Conservation (phyloP, 2,113 vertebrate species). For the Myodes glareolus region DNA sequence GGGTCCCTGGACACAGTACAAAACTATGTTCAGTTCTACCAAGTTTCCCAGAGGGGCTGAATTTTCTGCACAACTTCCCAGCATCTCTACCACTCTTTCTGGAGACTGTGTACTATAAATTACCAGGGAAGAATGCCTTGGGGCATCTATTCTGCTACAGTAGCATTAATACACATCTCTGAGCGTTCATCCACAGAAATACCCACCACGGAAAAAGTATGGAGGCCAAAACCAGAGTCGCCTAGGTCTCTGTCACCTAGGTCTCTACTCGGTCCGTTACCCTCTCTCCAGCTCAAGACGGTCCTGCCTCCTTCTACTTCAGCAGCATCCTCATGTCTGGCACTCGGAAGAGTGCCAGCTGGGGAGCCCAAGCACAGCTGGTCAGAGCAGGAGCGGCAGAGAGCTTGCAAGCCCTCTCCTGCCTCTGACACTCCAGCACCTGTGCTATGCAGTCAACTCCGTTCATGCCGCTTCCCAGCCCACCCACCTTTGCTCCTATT, state of each 20-base stretch:
- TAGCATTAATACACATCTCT: background rate
- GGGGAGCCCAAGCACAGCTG: background rate
- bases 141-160: background rate
- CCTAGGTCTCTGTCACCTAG: background rate
- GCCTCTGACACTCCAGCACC: background rate
- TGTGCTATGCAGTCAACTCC: background rate
- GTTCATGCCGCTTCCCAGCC: background rate
- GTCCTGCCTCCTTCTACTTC: background rate
- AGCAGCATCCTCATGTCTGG: too few species aligned
- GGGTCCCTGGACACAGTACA: background rate
- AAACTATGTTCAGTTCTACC: background rate
- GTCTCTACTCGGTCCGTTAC: background rate
- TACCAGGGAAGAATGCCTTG: background rate
- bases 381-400: background rate
- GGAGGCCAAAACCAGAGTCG: background rate
- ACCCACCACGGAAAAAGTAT: background rate
- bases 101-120: background rate
- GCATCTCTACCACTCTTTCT: background rate
- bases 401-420: background rate
- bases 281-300: background rate
- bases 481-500: constrained; percentile 59
- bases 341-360: background rate
- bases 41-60: background rate
- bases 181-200: background rate
- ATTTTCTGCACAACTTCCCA: too few species aligned